A percentile compares a stretch with the other conserved stretches of the same genome.
phyloP scores from a whole-genome alignment of 2,888 invertebrate species.

The Cryptus armator region DNA sequence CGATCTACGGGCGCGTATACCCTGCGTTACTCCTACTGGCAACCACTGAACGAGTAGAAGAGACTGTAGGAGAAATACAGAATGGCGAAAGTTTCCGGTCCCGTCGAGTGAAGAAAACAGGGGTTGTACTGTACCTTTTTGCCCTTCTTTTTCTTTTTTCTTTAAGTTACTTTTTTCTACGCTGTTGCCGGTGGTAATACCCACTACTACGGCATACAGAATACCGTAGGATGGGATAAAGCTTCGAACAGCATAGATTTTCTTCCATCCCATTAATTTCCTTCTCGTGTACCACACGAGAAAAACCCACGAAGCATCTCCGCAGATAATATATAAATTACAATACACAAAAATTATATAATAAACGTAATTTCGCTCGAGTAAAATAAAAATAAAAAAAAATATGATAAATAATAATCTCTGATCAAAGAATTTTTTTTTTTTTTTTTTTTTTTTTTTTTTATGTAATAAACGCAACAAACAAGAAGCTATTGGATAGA shows the following conservation, averaged over 20 bases:
- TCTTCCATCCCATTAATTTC: slow-evolving; percentile 51
- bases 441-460: too few relatives aligned
- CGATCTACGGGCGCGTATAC: too few relatives aligned
- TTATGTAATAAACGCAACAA: not conserved
- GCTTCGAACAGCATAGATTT: slow-evolving; percentile 34
- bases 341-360: slow-evolving; percentile 2
- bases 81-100: too few relatives aligned
- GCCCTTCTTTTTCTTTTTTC: slow-evolving; percentile 51
- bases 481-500: not conserved
- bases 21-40: too few relatives aligned
- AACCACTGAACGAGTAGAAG: too few relatives aligned
- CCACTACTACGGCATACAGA: not conserved
- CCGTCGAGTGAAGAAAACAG: too few relatives aligned
- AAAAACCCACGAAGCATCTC: not conserved
- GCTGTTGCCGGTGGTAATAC: slow-evolving; percentile 22
- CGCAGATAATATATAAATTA: slow-evolving; percentile 28
- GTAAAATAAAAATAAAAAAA: not conserved
- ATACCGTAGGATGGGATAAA: not conserved
- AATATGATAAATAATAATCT: not conserved
- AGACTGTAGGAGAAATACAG: too few relatives aligned
- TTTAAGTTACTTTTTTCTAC: slow-evolving; percentile 2
- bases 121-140: slow-evolving; percentile 30
- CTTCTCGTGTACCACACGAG: not conserved
- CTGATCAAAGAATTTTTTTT: too few relatives aligned
- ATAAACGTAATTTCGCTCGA: not conserved